Evolutionary conservation across 2,113 vertebrate genomes (phyloP).

Genomic region (Calyptommatus sinebrachiatus): DNA sequence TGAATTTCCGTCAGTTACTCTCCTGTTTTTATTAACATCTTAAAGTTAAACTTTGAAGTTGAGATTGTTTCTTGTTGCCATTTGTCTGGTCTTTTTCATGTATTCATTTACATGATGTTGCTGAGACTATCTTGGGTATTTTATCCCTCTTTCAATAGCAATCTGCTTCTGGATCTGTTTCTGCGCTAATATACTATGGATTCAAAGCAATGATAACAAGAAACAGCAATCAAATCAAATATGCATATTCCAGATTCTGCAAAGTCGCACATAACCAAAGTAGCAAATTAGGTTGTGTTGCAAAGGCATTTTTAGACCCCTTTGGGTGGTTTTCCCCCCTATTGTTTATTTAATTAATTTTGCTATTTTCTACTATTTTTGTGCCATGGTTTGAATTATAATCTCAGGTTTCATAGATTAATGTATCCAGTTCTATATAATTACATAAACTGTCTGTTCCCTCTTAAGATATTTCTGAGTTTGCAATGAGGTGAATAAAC

Average conservation of each 20-base stretch:
- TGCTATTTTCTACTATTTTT: not conserved
- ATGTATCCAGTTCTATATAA: not conserved
- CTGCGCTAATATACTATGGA: not conserved
- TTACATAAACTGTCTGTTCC: conserved; percentile 7
- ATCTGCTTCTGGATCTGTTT: conserved; percentile 32
- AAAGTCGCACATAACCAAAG: not conserved
- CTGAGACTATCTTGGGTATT: too few species aligned
- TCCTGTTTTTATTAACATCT: not conserved
- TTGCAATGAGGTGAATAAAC: conserved; percentile 10
- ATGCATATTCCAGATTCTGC: not conserved
- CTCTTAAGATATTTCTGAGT: conserved; percentile 10
- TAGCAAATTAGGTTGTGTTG: not conserved
- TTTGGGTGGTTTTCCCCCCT: too few species aligned
- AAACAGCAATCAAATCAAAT: not conserved
- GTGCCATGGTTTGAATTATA: not conserved
- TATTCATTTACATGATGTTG: too few species aligned
- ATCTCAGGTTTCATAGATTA: not conserved
- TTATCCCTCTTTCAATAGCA: not conserved
- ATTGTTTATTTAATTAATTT: too few species aligned
- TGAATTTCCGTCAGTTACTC: not conserved
- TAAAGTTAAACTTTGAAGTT: not conserved
- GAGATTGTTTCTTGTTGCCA: not conserved
- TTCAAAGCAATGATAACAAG: not conserved
- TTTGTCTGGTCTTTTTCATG: not conserved
- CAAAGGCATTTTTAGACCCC: too few species aligned